These are phyloP conservation scores for Anabas testudineus DNA, from an alignment of 2,797 vertebrate genomes.

Conservation along the genomic window DNA sequence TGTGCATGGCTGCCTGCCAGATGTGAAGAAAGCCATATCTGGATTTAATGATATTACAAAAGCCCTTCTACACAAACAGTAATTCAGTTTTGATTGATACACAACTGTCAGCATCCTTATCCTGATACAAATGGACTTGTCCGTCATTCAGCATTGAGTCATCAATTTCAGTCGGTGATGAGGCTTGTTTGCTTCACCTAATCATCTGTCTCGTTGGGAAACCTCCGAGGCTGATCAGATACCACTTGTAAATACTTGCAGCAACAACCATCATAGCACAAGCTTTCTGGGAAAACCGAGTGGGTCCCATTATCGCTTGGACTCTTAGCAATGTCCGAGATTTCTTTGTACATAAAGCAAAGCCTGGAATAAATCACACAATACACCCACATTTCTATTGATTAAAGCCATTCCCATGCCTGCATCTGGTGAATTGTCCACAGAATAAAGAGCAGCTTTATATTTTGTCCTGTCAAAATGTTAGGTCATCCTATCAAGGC, in stretches of 20 bases:
- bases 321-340: constrained; percentile 90
- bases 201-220: constrained; percentile 95
- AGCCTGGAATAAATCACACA: constrained; percentile 95
- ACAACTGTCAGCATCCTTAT: constrained; percentile 91
- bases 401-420: constrained; percentile 96
- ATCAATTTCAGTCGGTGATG: constrained; percentile 96
- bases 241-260: constrained; percentile 93
- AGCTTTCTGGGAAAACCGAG: constrained; percentile 94
- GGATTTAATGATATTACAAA: constrained; percentile 99
- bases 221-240: constrained; percentile 97
- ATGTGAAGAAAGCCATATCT: constrained; percentile 94
- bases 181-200: constrained; percentile 97
- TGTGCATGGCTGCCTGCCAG: constrained; percentile 94
- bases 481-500: constrained; percentile 94
- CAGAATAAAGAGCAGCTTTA: constrained; percentile 98
- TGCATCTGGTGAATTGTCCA: constrained; percentile 94
- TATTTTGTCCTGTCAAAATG: constrained; percentile 98
- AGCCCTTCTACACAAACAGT: constrained; percentile 97
- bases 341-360: constrained; percentile 96
- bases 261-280: constrained; percentile 92
- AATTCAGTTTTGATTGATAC: constrained; percentile 97
- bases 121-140: constrained; percentile 96
- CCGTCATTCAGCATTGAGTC: constrained; percentile 97
- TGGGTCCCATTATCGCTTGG: constrained; percentile 92
- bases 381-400: constrained; percentile 92